Percentiles rank a stretch among this genome's conserved stretches.
Conservation (phyloP, 2,113 vertebrate species). For the Elanus axillaris region DNA sequence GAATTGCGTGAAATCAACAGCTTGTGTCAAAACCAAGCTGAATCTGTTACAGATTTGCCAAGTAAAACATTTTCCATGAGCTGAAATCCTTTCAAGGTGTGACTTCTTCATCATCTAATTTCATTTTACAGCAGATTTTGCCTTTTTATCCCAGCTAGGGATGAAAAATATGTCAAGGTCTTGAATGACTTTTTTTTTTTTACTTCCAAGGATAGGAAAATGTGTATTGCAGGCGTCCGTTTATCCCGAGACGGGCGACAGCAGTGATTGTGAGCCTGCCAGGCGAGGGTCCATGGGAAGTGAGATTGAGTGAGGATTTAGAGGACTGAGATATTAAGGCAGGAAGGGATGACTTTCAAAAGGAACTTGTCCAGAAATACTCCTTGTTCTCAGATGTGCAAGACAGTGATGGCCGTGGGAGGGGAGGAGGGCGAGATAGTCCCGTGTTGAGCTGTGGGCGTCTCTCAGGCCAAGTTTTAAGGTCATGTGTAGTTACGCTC, state of each 20-base stretch:
- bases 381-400: not conserved
- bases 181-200: not conserved
- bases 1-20: not conserved
- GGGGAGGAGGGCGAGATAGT: not conserved
- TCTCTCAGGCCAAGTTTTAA: not conserved
- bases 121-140: not conserved
- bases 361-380: not conserved
- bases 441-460: not conserved
- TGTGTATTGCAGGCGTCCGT: not conserved
- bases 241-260: not conserved
- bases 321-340: not conserved
- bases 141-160: not conserved
- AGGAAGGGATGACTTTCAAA: conserved; percentile 2
- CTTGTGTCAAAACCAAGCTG: not conserved
- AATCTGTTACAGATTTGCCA: not conserved
- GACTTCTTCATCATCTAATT: not conserved
- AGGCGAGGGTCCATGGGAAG: not conserved
- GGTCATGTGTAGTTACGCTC: not conserved
- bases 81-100: not conserved
- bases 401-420: not conserved
- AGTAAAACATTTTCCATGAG: not conserved
- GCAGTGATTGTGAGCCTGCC: not conserved
- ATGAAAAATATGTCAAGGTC: conserved; percentile 8
- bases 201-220: not conserved
- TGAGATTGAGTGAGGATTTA: conserved; percentile 19